A percentile compares a stretch with the other conserved stretches of the same genome.
These are phyloP conservation scores for Machimus rusticus DNA, from an alignment of 2,888 invertebrate species.

Conservation along the genomic window DNA sequence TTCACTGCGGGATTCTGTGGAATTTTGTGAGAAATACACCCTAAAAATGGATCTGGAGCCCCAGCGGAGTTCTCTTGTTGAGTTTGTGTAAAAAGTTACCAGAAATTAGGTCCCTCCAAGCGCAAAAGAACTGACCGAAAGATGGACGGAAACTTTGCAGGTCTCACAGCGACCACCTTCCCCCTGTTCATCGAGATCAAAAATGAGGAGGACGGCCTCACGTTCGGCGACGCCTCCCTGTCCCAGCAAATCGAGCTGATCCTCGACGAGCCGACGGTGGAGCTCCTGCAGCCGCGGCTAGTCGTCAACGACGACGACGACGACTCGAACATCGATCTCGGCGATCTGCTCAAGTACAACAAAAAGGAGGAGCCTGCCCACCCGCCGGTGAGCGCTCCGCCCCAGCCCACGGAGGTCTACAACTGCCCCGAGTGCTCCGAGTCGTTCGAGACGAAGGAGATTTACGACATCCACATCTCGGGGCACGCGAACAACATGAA, in stretches of 20 bases:
- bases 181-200: conserved; percentile 50
- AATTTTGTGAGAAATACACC: conserved; percentile 4
- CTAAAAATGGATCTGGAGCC: neutral
- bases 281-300: conserved; percentile 42
- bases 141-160: conserved; percentile 47
- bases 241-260: conserved; percentile 64
- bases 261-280: conserved; percentile 57
- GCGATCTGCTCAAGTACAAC: conserved; percentile 58
- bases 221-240: conserved; percentile 61
- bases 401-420: neutral
- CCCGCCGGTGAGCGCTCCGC: conserved; percentile 53
- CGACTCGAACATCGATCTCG: conserved; percentile 58
- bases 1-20: neutral
- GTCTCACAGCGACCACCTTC: conserved; percentile 48
- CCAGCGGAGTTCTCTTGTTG: neutral
- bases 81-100: neutral
- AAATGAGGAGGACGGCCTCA: conserved; percentile 57
- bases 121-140: neutral
- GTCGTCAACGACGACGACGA: conserved; percentile 50
- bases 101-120: neutral
- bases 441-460: conserved; percentile 60
- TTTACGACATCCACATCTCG: conserved; percentile 61
- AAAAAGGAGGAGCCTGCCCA: conserved; percentile 57
- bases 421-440: conserved; percentile 54
- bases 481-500: conserved; percentile 63